Base-by-base conservation (phyloP, 2,797 vertebrate species). In the Spizella passerina region DNA sequence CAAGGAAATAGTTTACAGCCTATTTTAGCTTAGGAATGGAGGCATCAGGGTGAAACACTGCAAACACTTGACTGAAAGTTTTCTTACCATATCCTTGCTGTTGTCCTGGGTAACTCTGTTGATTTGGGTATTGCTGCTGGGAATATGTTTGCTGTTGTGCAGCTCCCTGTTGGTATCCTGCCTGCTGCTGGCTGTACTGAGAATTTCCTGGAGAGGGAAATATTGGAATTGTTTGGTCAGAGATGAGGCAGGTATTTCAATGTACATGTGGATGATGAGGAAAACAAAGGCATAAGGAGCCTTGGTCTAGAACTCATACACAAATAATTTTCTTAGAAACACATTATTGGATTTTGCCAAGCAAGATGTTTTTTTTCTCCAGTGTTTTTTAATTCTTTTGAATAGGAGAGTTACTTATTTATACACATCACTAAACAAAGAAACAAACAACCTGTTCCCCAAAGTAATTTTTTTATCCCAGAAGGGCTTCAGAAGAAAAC, bases 141-240 rank as follows among this genome's bases (percentile, higher is more conserved):
- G 98, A 98, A 90, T 99, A 99, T 0, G 98, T 96, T 93, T 99
- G 99, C 96, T 99, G 99, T 95, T 99, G 99, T 24, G 98, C 98
- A 17, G 99, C 97, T 76, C 99, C 98, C 96, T 99, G 99, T 96
- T 99, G 99, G 96, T 99, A 99, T 68, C 99, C 98, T 21, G 98
- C 95, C 97, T 99, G 99, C 96, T 99, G 99, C 91, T 99, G 99
- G 97, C 98, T 98, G 97, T 99, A 99, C 97, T 99, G 99, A 14
- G 99, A 97, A 95, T 98, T 99, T 82, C 99, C 99, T 99, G 93
- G 26, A 82, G 82, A 69, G 41, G 65, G 46, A 66, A 83, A 71
- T 64, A 88, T 60, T 19, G 46, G 24, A 56, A 60, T 13, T 27
- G 47, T 20, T 83, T 47, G 55, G 36, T 73, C 79, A 57, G 1